phyloP scores from a whole-genome alignment of 2,797 vertebrate species.

The Delichon dasypus region DNA sequence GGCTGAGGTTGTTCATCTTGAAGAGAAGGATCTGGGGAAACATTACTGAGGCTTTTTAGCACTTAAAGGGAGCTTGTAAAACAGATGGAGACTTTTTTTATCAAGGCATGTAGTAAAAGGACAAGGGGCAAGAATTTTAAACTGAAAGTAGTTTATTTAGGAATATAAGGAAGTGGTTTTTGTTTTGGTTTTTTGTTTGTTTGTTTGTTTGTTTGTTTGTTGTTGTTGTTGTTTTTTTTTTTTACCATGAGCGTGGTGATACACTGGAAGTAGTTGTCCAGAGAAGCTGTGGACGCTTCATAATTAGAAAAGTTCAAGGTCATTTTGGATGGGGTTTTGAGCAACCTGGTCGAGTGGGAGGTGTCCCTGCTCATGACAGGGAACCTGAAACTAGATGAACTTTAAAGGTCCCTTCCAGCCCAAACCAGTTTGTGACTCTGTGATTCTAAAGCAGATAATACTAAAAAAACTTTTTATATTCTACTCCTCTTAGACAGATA shows the following conservation, averaged over 20 bases:
- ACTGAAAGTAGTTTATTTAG: neutral
- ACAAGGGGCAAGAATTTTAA: neutral
- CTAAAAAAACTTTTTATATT: neutral
- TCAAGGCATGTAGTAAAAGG: neutral
- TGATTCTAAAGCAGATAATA: neutral
- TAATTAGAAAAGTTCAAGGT: neutral
- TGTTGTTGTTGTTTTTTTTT: neutral
- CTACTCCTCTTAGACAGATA: neutral
- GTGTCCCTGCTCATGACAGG: rapidly evolving
- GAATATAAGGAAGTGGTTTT: neutral
- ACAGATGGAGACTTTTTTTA: neutral
- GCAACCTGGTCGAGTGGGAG: neutral
- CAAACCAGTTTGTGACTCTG: neutral
- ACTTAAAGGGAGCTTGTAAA: neutral
- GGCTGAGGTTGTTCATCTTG: neutral
- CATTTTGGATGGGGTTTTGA: neutral
- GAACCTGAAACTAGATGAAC: neutral
- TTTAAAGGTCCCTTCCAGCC: neutral
- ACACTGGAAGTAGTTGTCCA: neutral
- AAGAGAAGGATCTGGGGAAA: rapidly evolving
- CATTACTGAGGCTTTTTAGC: rapidly evolving
- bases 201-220: too few species aligned
- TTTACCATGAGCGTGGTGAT: rapidly evolving
- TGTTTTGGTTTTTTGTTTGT: too few species aligned
- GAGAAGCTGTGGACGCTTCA: neutral